Conservation (phyloP, 2,888 invertebrate species). For the Sthenelais limicola region DNA sequence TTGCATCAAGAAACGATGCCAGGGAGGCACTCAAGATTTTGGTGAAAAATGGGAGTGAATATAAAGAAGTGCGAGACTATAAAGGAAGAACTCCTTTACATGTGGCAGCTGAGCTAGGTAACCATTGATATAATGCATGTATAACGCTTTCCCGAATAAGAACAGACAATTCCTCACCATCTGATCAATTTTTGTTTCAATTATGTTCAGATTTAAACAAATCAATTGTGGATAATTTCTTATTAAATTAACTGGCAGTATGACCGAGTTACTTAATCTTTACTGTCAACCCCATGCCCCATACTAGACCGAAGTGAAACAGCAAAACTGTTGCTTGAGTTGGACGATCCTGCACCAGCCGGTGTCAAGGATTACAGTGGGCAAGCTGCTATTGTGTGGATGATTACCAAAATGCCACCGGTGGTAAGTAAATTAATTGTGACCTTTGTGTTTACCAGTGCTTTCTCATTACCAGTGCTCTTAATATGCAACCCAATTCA, state of each 20-base stretch:
- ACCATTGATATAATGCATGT: background rate
- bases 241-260: no score
- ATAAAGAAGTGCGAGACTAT: constrained; percentile 63
- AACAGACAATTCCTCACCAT: background rate
- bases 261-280: background rate
- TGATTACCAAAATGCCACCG: constrained; percentile 71
- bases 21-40: constrained; percentile 61
- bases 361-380: constrained; percentile 63
- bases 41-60: constrained; percentile 62
- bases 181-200: background rate
- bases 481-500: no score
- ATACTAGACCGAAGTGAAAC: constrained; percentile 69
- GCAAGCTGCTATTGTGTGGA: constrained; percentile 66
- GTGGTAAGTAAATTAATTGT: constrained; percentile 66
- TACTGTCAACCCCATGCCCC: background rate
- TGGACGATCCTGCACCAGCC: constrained; percentile 63
- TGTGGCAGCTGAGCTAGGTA: constrained; percentile 71
- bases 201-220: no score
- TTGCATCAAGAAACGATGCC: constrained; percentile 70
- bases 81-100: constrained; percentile 70
- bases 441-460: background rate
- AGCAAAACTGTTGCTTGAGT: constrained; percentile 62
- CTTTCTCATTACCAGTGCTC: no score
- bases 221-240: no score
- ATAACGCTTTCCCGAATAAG: background rate